Percentiles rank a stretch among this genome's conserved stretches.
Evolutionary conservation across 2,888 invertebrate species (phyloP).

Genomic region (Mythimna lalbum): DNA sequence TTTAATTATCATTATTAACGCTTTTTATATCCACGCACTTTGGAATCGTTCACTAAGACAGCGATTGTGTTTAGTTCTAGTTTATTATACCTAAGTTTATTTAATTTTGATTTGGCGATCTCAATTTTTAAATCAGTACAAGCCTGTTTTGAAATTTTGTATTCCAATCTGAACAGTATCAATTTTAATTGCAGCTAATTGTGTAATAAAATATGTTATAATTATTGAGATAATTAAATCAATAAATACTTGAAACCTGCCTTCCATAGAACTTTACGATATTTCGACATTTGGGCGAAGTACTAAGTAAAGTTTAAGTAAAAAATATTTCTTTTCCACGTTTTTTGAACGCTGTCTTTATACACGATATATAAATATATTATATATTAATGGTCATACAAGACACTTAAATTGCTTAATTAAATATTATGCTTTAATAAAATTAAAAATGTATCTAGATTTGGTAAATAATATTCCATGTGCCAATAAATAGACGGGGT

Average conservation of each 20-base stretch:
- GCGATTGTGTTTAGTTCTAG: slow-evolving; percentile 60
- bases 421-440: slow-evolving; percentile 77
- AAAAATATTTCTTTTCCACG: slow-evolving; percentile 56
- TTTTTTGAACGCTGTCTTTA: slow-evolving; percentile 75
- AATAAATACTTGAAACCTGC: slow-evolving; percentile 56
- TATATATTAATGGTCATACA: slow-evolving; percentile 87
- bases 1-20: slow-evolving; percentile 65
- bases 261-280: slow-evolving; percentile 78
- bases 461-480: slow-evolving; percentile 81
- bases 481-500: slow-evolving; percentile 83
- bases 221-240: slow-evolving; percentile 65
- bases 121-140: slow-evolving; percentile 46
- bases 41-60: slow-evolving; percentile 64
- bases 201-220: slow-evolving; percentile 13
- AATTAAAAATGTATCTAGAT: slow-evolving; percentile 65
- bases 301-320: slow-evolving; percentile 75
- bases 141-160: slow-evolving; percentile 14
- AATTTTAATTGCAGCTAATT: slow-evolving; percentile 28
- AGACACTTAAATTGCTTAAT: slow-evolving; percentile 75
- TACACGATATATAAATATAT: slow-evolving; percentile 86
- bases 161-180: slow-evolving; percentile 12
- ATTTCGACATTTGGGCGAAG: slow-evolving; percentile 86
- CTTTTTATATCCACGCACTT: slow-evolving; percentile 67
- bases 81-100: slow-evolving; percentile 54
- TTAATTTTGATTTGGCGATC: slow-evolving; percentile 62